Evolutionary conservation across 1,140 invertebrate genomes (phyloP), one percentile per base, ranked within the genome.

Genomic region (Drosophila sechellia): DNA sequence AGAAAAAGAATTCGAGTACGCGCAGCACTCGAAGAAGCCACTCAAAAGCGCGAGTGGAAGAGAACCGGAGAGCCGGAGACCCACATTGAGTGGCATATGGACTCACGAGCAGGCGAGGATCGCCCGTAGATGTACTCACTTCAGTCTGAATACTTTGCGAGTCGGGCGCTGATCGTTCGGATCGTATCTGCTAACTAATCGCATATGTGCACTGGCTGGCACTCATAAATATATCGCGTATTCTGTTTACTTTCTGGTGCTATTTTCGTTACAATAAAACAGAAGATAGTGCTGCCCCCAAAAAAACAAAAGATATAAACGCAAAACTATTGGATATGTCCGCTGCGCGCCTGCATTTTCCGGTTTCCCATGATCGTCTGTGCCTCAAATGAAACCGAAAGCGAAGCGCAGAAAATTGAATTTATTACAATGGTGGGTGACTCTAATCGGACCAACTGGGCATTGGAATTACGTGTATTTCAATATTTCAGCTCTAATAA

Each of bases 251-350:
- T 34, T 53, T 71, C 65, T 42, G 43, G 57, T 63, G 54, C 73
- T 81, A 66, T 81, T 77, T 75, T 61, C 53, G 53, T 83, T 81
- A 69, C 77, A 81, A 81, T 55, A 69, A 15, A 39, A 39, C 11
- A 20, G 20, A 45, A 72, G 31, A 57, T 63, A 34, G 15, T 27
- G 52, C 6, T 20, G 54, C 12, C 17, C 22, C 40, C 15, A 63
- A 8, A 25, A 25, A 25, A 17, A 25, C 40, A 64, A 54, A 22
- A 31, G 3, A 31, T 31, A 31, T 31, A 31, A 10, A 31, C 8
- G 31, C 31, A 35, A 61, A 35, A 46, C 57, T 58, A 65, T 53
- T 81, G 42, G 64, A 71, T 72, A 81, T 77, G 78, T 43, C 22
- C 55, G 58, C 31, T 5, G 12, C 37, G 17, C 49, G 54, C 17